Evolutionary conservation across 2,113 vertebrate genomes (phyloP).

Genomic region (Pseudolaguvia tuberculata): DNA sequence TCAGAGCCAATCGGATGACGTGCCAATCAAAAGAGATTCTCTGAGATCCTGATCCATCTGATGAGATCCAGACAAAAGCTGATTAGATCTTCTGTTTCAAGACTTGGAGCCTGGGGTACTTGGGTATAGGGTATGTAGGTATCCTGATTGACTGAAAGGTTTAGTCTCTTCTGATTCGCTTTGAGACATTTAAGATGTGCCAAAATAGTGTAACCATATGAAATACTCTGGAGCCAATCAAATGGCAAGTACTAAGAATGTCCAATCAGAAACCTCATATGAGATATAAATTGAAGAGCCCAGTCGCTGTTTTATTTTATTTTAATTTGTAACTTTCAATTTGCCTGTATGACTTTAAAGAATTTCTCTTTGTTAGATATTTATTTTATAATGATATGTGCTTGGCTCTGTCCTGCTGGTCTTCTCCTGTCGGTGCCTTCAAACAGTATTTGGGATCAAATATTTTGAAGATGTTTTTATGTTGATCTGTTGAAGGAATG

Average conservation of each 20-base stretch:
- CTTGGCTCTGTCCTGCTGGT: neutral
- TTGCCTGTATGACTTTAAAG: neutral
- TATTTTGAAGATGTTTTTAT: neutral
- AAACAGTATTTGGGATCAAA: conserved; percentile 18
- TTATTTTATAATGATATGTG: neutral
- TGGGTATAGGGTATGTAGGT: too few species aligned
- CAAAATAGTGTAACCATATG: neutral
- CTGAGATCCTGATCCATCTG: neutral
- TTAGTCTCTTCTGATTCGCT: neutral
- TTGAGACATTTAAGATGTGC: neutral
- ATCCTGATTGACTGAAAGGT: neutral
- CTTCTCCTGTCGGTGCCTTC: neutral
- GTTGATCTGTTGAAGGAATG: neutral
- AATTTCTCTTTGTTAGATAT: neutral
- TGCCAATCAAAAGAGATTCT: neutral
- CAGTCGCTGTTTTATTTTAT: neutral
- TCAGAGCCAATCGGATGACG: too few species aligned
- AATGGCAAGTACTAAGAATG: too few species aligned
- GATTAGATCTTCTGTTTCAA: neutral
- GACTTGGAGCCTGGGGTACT: neutral
- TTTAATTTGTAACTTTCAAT: neutral
- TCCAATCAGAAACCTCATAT: neutral
- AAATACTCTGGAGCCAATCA: too few species aligned
- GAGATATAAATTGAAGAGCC: neutral
- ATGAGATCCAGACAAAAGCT: neutral